These are phyloP conservation scores for Julus scandinavius DNA, from an alignment of 2,888 invertebrate genomes.

Conservation along the genomic window DNA sequence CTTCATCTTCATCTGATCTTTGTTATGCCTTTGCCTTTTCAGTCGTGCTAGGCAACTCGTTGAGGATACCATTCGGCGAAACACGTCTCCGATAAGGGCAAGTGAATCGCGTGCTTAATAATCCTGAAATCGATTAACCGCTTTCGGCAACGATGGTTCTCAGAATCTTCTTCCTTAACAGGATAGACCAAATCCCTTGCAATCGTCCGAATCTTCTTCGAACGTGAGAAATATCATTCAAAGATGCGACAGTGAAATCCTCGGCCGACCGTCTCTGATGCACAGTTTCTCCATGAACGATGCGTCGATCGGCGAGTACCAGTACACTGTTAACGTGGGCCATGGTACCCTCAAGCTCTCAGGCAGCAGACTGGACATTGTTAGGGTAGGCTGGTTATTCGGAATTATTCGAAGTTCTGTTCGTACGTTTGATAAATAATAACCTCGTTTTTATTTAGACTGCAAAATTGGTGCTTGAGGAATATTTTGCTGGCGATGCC, in stretches of 20 bases:
- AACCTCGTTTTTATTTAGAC: slow-evolving; percentile 70
- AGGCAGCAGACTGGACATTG: slow-evolving; percentile 84
- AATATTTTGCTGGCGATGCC: slow-evolving; percentile 76
- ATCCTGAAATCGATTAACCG: background rate
- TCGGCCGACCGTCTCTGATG: slow-evolving; percentile 53
- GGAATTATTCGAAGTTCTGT: background rate
- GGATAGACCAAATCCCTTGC: slow-evolving; percentile 51
- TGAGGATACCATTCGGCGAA: slow-evolving; percentile 93
- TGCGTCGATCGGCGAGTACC: slow-evolving; percentile 75
- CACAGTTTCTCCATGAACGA: slow-evolving; percentile 61
- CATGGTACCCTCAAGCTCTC: slow-evolving; percentile 86
- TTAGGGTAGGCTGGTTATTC: slow-evolving; percentile 73
- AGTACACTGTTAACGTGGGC: slow-evolving; percentile 86
- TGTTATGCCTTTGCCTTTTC: slow-evolving; percentile 60
- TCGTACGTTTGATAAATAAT: no score
- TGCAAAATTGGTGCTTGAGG: slow-evolving; percentile 87
- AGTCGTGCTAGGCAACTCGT: slow-evolving; percentile 93
- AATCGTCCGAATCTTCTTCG: slow-evolving; percentile 55
- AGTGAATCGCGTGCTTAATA: background rate
- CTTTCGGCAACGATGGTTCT: background rate
- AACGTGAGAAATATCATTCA: background rate
- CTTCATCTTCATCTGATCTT: no score
- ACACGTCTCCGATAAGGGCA: slow-evolving; percentile 83
- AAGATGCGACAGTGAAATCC: background rate
- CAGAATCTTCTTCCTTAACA: background rate